Evolutionary conservation across 1,140 invertebrate species (phyloP).

Genomic region (Drosophila leontia): DNA sequence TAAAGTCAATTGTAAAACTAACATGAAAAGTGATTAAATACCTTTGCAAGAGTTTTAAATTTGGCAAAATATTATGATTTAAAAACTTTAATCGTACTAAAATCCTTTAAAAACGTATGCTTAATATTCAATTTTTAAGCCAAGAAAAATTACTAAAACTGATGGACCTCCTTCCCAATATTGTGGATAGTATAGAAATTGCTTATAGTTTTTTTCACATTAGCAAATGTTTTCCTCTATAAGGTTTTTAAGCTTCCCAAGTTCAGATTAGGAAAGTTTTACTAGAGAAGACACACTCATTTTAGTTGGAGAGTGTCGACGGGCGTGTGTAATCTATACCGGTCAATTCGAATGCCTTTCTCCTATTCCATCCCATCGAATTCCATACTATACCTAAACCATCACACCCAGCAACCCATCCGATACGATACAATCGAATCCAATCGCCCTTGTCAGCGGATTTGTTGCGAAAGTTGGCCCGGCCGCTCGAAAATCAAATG

Average conservation of each 20-base stretch:
- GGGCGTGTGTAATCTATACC: slow-evolving; percentile 20
- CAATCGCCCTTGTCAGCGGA: slow-evolving; percentile 39
- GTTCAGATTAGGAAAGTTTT: neutral
- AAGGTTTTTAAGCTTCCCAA: no score
- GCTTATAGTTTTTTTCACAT: no score
- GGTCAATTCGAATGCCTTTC: slow-evolving; percentile 37
- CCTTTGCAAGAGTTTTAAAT: neutral
- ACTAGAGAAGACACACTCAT: neutral
- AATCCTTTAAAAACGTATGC: neutral
- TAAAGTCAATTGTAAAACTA: neutral
- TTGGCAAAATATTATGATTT: neutral
- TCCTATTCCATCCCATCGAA: slow-evolving; percentile 12
- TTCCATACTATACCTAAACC: slow-evolving; percentile 7
- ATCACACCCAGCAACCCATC: slow-evolving; percentile 8
- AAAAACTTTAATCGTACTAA: neutral
- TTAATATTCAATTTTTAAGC: neutral
- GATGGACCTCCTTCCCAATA: neutral
- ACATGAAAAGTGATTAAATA: neutral
- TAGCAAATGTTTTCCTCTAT: no score
- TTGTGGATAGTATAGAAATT: neutral
- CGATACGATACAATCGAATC: slow-evolving; percentile 21
- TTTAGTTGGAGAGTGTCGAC: neutral
- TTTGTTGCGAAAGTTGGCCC: slow-evolving; percentile 38
- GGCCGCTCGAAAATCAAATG: slow-evolving; percentile 55
- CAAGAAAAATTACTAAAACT: neutral